phyloP scores from a whole-genome alignment of 2,797 vertebrate species.

The Cirrhinus mrigala region DNA sequence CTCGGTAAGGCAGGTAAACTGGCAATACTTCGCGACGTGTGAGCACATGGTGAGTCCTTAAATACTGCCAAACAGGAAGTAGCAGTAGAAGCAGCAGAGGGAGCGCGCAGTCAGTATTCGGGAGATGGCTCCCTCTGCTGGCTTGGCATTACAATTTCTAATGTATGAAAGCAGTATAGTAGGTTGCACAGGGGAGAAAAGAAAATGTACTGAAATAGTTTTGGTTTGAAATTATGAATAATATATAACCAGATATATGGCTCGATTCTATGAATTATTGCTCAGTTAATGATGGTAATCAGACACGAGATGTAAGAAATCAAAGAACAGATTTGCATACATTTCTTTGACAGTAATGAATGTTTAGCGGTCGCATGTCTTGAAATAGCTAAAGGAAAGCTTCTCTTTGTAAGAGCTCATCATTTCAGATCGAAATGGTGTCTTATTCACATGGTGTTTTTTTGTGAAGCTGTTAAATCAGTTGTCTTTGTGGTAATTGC shows the following conservation, averaged over 20 bases:
- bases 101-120: too few relatives aligned
- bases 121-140: too few relatives aligned
- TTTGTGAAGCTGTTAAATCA: conserved; percentile 59
- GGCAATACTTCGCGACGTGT: too few relatives aligned
- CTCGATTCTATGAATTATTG: conserved; percentile 8
- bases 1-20: too few relatives aligned
- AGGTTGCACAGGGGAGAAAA: background rate
- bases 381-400: conserved; percentile 19
- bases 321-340: conserved; percentile 25
- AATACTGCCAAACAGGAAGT: too few relatives aligned
- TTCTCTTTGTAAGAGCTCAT: conserved; percentile 1
- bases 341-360: conserved; percentile 67
- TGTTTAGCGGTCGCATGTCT: conserved; percentile 64
- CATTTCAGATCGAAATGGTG: conserved; percentile 24
- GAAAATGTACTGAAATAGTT: background rate
- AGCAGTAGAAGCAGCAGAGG: too few relatives aligned
- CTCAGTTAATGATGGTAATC: conserved; percentile 17
- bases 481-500: conserved; percentile 63
- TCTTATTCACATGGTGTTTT: background rate
- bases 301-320: conserved; percentile 60
- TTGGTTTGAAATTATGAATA: background rate
- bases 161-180: background rate
- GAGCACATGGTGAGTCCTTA: too few relatives aligned
- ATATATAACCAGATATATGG: background rate
- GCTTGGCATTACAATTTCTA: too few relatives aligned